Evolutionary conservation across 2,888 invertebrate genomes (phyloP), one percentile per base, ranked within the genome.

Genomic region (Falcaria lacertinaria): DNA sequence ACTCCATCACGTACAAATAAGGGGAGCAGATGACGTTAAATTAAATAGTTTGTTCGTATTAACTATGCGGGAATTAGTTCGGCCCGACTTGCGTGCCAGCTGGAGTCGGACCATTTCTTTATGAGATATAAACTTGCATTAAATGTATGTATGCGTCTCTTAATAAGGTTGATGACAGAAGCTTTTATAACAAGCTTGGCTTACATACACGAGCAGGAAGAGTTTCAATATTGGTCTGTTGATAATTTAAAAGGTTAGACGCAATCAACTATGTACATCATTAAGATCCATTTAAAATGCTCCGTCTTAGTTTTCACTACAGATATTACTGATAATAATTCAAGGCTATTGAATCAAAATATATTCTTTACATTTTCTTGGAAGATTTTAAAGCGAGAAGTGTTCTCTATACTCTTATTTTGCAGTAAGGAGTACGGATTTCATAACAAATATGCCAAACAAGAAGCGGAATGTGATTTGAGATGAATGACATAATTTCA

Each of bases 41-140:
- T 89, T 86, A 87, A 83, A 86, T 84, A 87, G 85, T 86, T 87
- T 78, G 74, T 77, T 57, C 74, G 73, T 66, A 81, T 85, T 82
- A 85, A 83, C 83, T 84, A 83, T 78, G 79, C 80, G 78, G 74
- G 80, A 80, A 79, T 79, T 76, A 78, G 76, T 76, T 74, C 58
- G 48, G 57, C 52, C 64, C 60, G 61, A 62, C 69, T 73, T 73
- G 78, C 74, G 71, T 69, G 76, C 81, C 86, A 84, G 80, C 86
- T 87, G 85, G 69, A 80, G 69, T 69, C 69, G 69, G 74, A 67
- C 68, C 76, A 70, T 71, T 71, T 69, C 75, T 76, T 76, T 69
- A 72, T 71, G 68, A 65, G 64, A 68, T 63, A 59, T 52, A 46
- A 47, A 44, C 41, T 45, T 42, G 44, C 33, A 43, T 44, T 48